phyloP scores from a whole-genome alignment of 92 coral and sea anemone species.

The Blastomussa wellsi region DNA sequence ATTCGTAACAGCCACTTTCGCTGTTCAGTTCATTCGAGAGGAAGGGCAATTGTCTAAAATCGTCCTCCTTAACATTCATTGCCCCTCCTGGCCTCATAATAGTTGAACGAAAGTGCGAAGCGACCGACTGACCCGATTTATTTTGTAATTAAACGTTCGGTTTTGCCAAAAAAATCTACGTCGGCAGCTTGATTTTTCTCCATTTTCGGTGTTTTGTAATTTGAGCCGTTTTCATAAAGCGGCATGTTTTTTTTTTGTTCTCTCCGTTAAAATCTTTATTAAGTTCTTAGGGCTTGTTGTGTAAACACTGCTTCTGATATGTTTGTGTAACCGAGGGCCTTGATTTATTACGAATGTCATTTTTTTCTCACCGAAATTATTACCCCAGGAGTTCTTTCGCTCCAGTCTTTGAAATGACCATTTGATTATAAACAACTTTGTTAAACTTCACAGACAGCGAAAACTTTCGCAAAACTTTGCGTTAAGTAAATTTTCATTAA shows the following conservation, averaged over 20 bases:
- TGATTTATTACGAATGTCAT: conserved; percentile 32
- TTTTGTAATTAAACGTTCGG: conserved; percentile 42
- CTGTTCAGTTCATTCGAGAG: conserved; percentile 17
- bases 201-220: background rate
- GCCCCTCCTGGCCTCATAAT: conserved; percentile 44
- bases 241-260: conserved; percentile 18
- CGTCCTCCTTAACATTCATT: conserved; percentile 21
- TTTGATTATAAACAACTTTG: background rate
- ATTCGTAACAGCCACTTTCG: conserved; percentile 10
- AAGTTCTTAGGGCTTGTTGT: conserved; percentile 32
- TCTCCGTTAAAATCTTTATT: conserved; percentile 34
- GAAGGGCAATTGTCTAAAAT: conserved; percentile 12
- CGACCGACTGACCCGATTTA: conserved; percentile 30
- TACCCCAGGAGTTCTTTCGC: background rate
- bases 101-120: conserved; percentile 35
- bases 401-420: background rate
- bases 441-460: background rate
- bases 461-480: background rate
- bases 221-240: conserved; percentile 12
- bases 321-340: conserved; percentile 25
- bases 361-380: conserved; percentile 18
- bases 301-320: conserved; percentile 29
- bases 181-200: background rate
- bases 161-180: background rate
- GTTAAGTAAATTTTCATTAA: background rate